Percentiles rank a stretch among this genome's conserved stretches.
phyloP scores from a whole-genome alignment of 2,113 vertebrate species.

The Menura novaehollandiae region DNA sequence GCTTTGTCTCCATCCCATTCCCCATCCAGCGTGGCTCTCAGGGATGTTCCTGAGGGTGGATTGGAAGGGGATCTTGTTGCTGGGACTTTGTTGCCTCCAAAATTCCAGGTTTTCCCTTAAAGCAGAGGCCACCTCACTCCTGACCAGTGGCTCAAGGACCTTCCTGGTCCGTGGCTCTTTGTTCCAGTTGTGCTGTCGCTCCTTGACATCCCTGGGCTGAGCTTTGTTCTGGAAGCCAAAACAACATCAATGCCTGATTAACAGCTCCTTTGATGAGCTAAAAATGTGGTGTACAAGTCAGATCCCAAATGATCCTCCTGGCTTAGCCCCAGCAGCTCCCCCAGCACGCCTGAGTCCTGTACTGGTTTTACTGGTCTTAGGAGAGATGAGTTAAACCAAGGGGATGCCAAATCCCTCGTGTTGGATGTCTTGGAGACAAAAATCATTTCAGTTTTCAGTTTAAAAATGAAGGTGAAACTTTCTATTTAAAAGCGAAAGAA shows the following conservation, averaged over 20 bases:
- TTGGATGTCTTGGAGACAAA: not conserved
- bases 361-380: not conserved
- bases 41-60: not conserved
- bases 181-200: too few species aligned
- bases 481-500: not conserved
- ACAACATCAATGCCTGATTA: not conserved
- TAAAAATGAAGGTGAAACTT: not conserved
- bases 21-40: not conserved
- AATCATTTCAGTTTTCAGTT: not conserved
- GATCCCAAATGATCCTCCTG: not conserved
- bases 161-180: not conserved
- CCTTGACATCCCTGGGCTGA: fast-evolving
- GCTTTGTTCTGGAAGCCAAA: not conserved
- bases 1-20: not conserved
- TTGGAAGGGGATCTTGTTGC: not conserved
- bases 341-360: not conserved
- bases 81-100: not conserved
- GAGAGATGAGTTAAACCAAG: not conserved
- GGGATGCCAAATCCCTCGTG: fast-evolving
- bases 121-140: not conserved
- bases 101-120: not conserved
- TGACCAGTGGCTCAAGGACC: not conserved
- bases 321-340: not conserved
- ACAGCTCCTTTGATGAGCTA: not conserved
- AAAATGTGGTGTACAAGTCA: fast-evolving